Evolutionary conservation across 2,888 invertebrate genomes (phyloP), one percentile per base, ranked within the genome.

Genomic region (Aquatica leii): DNA sequence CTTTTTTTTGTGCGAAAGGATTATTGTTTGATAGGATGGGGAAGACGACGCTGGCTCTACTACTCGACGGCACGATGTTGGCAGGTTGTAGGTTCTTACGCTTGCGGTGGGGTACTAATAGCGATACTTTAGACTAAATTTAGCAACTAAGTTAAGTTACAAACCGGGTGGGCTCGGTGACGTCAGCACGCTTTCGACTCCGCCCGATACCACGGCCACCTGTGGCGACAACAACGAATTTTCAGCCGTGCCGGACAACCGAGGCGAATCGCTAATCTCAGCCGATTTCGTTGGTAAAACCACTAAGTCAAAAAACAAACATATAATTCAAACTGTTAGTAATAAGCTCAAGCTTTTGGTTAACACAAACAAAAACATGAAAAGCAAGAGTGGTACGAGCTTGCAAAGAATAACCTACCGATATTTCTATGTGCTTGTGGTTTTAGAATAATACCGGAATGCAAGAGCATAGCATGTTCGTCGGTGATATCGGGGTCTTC

Each of bases 41-140:
- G 43, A 59, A 89, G 74, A 89, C 90, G 70, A 92, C 88, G 82
- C 91, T 91, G 69, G 90, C 90, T 75, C 92, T 86, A 71, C 89
- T 88, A 78, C 89, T 89, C 73, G 89, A 87, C 71, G 90, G 90
- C 71, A 85, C 77, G 82, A 83, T 69, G 80, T 83, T 65, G 79
- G 86, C 80, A n/a, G n/a, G n/a, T 57, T 73, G 78, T 21, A 82
- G 72, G 41, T 81, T 81, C 70, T 81, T 83, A 62, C 79, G 80
- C 79, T 84, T 85, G 80, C 78, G 74, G 61, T 78, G 77, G 18
- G 78, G 78, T 21, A 81, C 80, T 80, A 71, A 62, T 69, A 74
- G 55, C 17, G 12, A 15, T 14, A 37, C 11, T 5, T 31, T 31
- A n/a, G n/a, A n/a, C n/a, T n/a, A n/a, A n/a, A 6, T 31, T 9